Base-by-base conservation (phyloP, 1,140 invertebrate genomes). In the Diorhabda carinulata region DNA sequence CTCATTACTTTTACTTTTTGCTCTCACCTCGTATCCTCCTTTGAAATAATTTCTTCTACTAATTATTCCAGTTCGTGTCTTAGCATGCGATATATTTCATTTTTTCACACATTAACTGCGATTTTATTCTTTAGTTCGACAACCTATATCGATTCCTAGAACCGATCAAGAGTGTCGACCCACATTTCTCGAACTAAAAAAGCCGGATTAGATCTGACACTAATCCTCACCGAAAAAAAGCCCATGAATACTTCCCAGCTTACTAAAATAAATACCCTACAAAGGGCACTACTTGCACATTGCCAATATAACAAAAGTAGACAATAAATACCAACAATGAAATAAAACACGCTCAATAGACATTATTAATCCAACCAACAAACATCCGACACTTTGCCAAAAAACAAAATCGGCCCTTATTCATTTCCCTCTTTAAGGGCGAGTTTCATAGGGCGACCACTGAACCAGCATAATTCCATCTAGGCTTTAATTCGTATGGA, bases 281-380 rank as follows among this genome's bases (percentile, higher is more conserved):
- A 79, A 79, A 71, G 70, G 74, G 57, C 61, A 69, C 76, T 77
- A 78, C 76, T 79, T 76, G 77, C 77, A 78, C 77, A 79, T 78
- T 78, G 77, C 78, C 73, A 75, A 74, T 70, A 71, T 73, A 78
- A 78, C 76, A 79, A 79, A 77, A 75, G 78, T 73, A 78, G 78
- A 79, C 78, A 79, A 78, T 74, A 78, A 78, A 77, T 73, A 73
- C 75, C 76, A 77, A 79, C 78, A 79, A 79, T 78, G 77, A 78
- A 78, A 78, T 79, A 78, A 79, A 77, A 79, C 78, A 79, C 78
- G 78, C 78, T 79, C 78, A 78, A 79, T 79, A 78, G 78, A 79
- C 77, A 77, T 68, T 73, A 78, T 77, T 76, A 78, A 78, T 79
- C 77, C 78, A 66, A 76, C 76, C 75, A 76, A 73, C 74, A 79